Base-by-base conservation (phyloP, 2,797 vertebrate genomes). In the Characodon lateralis region DNA sequence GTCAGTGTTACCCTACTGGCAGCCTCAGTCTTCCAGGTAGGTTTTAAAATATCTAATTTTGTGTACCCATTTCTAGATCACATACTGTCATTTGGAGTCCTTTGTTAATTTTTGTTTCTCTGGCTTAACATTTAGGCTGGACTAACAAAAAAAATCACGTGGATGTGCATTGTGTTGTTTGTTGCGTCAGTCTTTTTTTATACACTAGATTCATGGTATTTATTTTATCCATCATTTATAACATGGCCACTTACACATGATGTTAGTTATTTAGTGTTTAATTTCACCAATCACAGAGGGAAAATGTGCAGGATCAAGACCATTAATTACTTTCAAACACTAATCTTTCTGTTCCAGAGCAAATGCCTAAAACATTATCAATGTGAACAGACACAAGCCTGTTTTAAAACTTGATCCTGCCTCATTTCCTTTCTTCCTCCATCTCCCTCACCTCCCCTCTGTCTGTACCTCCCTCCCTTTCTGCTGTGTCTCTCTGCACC, bases 1-100 rank as follows among this genome's bases (percentile, higher is more conserved):
- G 86, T 87, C 89, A 86, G 82, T 83, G 78, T 84, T 61, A 72
- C 58, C 74, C 86, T 90, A 81, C 87, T 89, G 82, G 91, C 83
- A 87, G 83, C 77, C 78, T 82, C 78, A 77, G 56, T 85, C 83
- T 81, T 86, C 85, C 94, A 95, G 93, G 95, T 94, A 93, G 87
- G 88, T 88, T 79, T 74, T 50, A 6, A 82, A 79, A 83, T 78
- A 70, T 18, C 58, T 73, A 7, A 48, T 65, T 82, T 58, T 75
- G 12, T 71, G 59, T 53, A 16, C 13, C 28, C 66, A 41, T 65
- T 71, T 65, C 26, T 71, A 22, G 6, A 5, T 39, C 12, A 7
- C 2, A 3, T 26, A n/a, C 20, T 78, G 39, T 14, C 24, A 59
- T 58, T 20, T 53, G 43, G 72, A 41, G 50, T 39, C 4, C 74